These are phyloP conservation scores for Valencia hispanica DNA, from an alignment of 2,797 vertebrate species.

Conservation along the genomic window DNA sequence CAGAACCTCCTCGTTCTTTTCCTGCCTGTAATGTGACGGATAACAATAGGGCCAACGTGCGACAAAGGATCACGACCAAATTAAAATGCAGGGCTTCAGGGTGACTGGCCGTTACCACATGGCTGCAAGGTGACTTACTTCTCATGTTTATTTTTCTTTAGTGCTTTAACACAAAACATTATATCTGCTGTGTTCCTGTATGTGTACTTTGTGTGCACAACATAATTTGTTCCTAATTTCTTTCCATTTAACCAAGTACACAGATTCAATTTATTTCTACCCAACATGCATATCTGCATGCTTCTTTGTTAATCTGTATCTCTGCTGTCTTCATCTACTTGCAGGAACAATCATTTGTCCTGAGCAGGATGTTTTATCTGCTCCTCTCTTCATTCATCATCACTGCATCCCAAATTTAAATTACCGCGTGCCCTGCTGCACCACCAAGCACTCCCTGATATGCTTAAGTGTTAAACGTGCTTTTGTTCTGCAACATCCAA, in stretches of 20 bases:
- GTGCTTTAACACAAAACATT: neutral
- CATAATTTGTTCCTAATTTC: conserved; percentile 1
- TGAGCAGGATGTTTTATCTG: conserved; percentile 24
- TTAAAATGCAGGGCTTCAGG: neutral
- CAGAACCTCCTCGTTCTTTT: conserved; percentile 2
- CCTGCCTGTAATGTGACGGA: neutral
- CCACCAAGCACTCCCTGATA: neutral
- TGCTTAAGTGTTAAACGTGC: neutral
- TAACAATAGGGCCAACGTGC: neutral
- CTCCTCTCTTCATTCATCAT: conserved; percentile 25
- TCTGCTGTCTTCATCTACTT: conserved; percentile 37
- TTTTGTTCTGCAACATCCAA: conserved; percentile 8
- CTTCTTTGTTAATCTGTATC: conserved; percentile 29
- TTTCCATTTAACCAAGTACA: neutral
- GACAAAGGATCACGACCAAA: conserved; percentile 6
- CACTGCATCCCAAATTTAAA: conserved; percentile 39
- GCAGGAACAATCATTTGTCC: conserved; percentile 42
- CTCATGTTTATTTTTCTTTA: conserved; percentile 8
- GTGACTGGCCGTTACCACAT: neutral
- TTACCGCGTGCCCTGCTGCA: conserved; percentile 19
- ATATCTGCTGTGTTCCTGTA: neutral
- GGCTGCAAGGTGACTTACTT: conserved; percentile 2
- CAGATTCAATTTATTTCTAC: conserved; percentile 9
- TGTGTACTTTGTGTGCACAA: conserved; percentile 9
- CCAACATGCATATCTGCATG: conserved; percentile 11